Base-by-base conservation (phyloP, 1,140 invertebrate genomes). In the Himalopsyche phryganea region DNA sequence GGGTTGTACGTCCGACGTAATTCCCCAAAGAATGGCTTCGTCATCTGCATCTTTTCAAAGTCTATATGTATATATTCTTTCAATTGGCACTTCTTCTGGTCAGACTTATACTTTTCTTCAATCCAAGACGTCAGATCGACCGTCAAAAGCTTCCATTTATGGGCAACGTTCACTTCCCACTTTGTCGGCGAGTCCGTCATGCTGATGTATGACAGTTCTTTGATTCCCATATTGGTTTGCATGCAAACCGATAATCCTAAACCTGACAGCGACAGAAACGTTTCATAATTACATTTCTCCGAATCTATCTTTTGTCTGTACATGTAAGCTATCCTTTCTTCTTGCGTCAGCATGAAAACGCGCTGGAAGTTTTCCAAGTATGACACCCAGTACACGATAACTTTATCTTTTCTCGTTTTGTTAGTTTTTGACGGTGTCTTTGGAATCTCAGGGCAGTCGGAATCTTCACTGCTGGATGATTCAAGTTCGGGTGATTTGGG, bases 21-120 rank as follows among this genome's bases (percentile, higher is more conserved):
- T 66, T 89, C 87, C 1, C 88, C 89, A 71, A 87, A 90, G 69
- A 91, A 92, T 1, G 91, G 91, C 69, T 91, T 91, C 0, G 87
- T 86, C 88, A 94, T 91, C 61, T 88, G 86, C 90, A 94, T 92
- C 68, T 89, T 89, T 45, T 83, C 81, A 58, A 93, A 82, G 69
- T 92, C 89, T 59, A 91, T 86, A 81, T 91, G 75, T 5, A 83
- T 80, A 63, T 83, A 88, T 67, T 91, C 88, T 72, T 90, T 88
- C 41, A 91, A 75, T 59, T 89, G 85, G 45, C 87, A 88, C 67
- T 83, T 83, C 60, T 84, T 83, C 48, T 83, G 78, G 33, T 85
- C 83, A 41, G 82, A 79, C 60, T 76, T 78, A 75, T 86, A 92
- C 68, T 89, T 87, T 51, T 91, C 88, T 74, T 92, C 91, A 33